These are phyloP conservation scores for Hemicentrotus pulcherrimus DNA, from an alignment of 35 echinoderm and acorn worm genomes.

Conservation along the genomic window DNA sequence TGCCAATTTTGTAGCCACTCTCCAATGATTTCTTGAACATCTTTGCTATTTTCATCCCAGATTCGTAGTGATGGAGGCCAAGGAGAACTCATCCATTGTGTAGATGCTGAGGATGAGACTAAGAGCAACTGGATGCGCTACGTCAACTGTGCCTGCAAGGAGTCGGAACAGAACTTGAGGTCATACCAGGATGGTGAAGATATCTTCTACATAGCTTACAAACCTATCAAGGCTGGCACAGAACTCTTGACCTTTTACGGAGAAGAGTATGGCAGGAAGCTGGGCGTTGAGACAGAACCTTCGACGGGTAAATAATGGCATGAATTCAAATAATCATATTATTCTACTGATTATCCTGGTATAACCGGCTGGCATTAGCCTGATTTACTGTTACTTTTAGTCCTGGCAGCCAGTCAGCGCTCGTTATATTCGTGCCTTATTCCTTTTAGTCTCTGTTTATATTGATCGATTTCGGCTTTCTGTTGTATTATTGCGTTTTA, in stretches of 20 bases:
- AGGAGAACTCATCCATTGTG: conserved; percentile 40
- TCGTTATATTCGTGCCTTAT: too few species aligned
- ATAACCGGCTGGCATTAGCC: too few species aligned
- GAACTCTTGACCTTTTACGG: conserved; percentile 46
- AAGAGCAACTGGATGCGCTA: conserved; percentile 69
- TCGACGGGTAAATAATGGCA: neutral
- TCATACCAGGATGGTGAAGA: conserved; percentile 47
- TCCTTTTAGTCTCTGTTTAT: too few species aligned
- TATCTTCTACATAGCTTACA: conserved; percentile 55
- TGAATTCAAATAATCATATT: neutral
- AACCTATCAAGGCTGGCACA: conserved; percentile 38
- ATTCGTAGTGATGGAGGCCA: conserved; percentile 39
- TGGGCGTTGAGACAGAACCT: neutral
- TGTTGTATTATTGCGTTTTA: too few species aligned
- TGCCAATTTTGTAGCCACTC: neutral
- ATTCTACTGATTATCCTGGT: too few species aligned
- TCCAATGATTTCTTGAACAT: neutral
- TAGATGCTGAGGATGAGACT: conserved; percentile 52
- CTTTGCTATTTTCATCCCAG: neutral
- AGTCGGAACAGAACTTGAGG: conserved; percentile 57
- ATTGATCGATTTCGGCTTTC: too few species aligned
- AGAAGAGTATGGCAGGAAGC: conserved; percentile 14
- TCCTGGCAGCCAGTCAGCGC: too few species aligned
- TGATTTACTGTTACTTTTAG: too few species aligned
- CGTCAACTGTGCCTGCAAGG: conserved; percentile 60